Evolutionary conservation across 2,888 invertebrate species (phyloP).

Genomic region (Nephrotoma flavescens): DNA sequence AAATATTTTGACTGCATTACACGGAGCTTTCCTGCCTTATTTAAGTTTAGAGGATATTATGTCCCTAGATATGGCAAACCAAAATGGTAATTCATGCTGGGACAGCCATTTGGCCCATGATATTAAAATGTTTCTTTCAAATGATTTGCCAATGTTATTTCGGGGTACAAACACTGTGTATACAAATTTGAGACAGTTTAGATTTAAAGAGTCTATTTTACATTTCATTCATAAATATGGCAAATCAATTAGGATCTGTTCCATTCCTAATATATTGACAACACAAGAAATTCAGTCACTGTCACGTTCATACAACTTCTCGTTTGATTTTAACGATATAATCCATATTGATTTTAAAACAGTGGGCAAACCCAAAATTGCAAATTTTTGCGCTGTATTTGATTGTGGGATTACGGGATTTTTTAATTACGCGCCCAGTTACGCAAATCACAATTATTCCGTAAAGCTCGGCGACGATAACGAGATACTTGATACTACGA

Average conservation of each 20-base stretch:
- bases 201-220: neutral
- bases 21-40: too few species aligned
- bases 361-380: neutral
- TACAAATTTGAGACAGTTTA: neutral
- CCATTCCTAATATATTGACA: neutral
- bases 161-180: neutral
- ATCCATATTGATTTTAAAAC: neutral
- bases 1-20: neutral
- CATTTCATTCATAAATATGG: neutral
- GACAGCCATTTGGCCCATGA: neutral
- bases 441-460: neutral
- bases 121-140: too few species aligned
- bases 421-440: neutral
- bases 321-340: neutral
- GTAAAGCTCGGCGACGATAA: neutral
- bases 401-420: neutral
- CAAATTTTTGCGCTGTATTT: neutral
- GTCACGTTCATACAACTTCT: neutral
- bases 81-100: neutral
- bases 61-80: neutral
- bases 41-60: too few species aligned
- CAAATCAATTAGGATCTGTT: neutral
- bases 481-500: neutral
- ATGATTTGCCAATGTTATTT: neutral
- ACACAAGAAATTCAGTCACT: neutral